phyloP scores from a whole-genome alignment of 1,140 invertebrate species.

The Camponotus floridanus region DNA sequence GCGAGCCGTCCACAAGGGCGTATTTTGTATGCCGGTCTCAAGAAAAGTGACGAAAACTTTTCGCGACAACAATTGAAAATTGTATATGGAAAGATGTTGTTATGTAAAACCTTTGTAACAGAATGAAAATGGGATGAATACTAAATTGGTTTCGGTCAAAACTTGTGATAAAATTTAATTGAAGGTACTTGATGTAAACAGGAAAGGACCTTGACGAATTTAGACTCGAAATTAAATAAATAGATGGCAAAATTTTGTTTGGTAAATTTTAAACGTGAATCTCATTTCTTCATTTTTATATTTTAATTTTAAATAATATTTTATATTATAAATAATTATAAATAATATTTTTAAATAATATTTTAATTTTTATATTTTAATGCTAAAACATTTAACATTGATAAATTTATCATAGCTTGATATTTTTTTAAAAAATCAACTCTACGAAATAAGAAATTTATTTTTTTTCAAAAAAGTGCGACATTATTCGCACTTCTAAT shows the following conservation, averaged over 20 bases:
- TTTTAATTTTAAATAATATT: no score
- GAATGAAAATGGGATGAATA: neutral
- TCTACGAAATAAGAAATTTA: neutral
- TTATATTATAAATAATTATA: no score
- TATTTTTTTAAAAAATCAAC: neutral
- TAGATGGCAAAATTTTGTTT: neutral
- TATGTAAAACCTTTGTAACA: neutral
- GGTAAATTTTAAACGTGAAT: conserved; percentile 18
- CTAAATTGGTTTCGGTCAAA: conserved; percentile 21
- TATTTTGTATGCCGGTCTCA: conserved; percentile 1
- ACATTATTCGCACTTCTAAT: neutral
- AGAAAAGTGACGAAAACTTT: neutral
- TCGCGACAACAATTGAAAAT: neutral
- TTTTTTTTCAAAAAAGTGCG: neutral
- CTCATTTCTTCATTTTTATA: neutral
- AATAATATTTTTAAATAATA: no score
- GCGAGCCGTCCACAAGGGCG: neutral
- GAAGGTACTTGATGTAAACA: conserved; percentile 29
- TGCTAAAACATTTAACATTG: neutral
- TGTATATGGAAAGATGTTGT: neutral
- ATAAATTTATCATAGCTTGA: neutral
- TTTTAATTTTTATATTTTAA: conserved; percentile 13
- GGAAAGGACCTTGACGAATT: neutral
- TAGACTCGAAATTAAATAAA: neutral
- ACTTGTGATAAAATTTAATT: conserved; percentile 3